These are phyloP conservation scores for Gallinago paraguaiae DNA, from an alignment of 2,113 vertebrate species.

Conservation along the genomic window DNA sequence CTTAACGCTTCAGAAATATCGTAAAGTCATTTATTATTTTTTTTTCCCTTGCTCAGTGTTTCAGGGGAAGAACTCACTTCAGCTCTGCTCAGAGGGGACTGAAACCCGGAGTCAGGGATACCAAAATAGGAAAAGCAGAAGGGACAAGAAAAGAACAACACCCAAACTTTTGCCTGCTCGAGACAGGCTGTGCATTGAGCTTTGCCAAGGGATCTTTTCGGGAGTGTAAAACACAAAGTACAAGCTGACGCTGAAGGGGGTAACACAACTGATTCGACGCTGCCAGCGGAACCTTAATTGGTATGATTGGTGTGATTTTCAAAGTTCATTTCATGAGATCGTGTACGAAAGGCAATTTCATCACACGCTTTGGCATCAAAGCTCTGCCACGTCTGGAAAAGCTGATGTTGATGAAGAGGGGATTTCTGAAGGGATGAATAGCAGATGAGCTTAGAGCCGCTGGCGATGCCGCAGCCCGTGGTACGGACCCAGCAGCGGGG, in stretches of 20 bases:
- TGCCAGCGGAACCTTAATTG: background rate
- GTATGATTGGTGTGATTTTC: background rate
- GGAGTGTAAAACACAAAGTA: background rate
- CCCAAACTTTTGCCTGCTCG: background rate
- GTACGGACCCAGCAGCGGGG: background rate
- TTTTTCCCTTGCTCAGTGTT: background rate
- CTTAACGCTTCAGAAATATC: background rate
- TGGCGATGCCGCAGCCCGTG: background rate
- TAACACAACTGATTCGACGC: background rate
- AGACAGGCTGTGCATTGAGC: background rate
- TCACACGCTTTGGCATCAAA: background rate
- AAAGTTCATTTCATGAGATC: background rate
- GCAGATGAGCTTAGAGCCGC: background rate
- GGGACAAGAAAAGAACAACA: background rate
- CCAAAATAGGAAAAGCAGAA: background rate
- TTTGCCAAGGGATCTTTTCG: background rate
- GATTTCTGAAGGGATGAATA: background rate
- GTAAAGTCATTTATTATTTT: background rate
- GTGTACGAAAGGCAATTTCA: background rate
- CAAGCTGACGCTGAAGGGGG: background rate
- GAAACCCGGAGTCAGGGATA: background rate
- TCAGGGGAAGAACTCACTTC: background rate
- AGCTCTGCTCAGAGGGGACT: background rate
- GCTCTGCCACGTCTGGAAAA: background rate
- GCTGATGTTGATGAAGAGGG: background rate